These are phyloP conservation scores for Drosophila percnosoma DNA, from an alignment of 2,888 invertebrate genomes.

Conservation along the genomic window DNA sequence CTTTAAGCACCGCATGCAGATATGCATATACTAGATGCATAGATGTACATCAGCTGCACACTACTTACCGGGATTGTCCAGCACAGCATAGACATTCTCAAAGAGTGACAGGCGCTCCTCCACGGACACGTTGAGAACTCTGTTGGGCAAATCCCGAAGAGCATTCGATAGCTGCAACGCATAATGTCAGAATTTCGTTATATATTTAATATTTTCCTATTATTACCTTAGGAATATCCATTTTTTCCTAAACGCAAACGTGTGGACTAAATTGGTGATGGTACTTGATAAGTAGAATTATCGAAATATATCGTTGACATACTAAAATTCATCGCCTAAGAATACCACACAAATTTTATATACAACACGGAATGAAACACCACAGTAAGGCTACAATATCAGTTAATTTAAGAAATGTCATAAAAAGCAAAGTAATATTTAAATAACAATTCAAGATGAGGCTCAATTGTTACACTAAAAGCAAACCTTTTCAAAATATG, in stretches of 20 bases:
- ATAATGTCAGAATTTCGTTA: background rate
- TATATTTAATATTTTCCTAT: background rate
- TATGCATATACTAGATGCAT: background rate
- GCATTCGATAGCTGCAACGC: constrained; percentile 82
- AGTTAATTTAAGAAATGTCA: background rate
- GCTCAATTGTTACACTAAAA: background rate
- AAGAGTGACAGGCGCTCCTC: constrained; percentile 83
- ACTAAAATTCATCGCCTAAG: background rate
- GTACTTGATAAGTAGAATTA: background rate
- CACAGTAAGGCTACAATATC: background rate
- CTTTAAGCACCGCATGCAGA: background rate
- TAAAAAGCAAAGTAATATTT: background rate
- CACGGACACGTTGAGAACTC: constrained; percentile 79
- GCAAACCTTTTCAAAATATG: background rate
- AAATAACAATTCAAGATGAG: background rate
- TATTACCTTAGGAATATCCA: constrained; percentile 53
- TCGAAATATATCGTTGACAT: background rate
- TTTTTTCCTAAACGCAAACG: constrained; percentile 49
- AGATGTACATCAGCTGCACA: constrained; percentile 27
- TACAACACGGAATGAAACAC: background rate
- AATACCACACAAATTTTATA: background rate
- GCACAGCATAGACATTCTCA: constrained; percentile 85
- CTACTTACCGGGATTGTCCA: constrained; percentile 90
- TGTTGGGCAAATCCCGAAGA: constrained; percentile 84
- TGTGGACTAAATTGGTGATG: constrained; percentile 27